phyloP scores from a whole-genome alignment of 2,888 invertebrate genomes.

The Argynnis bischoffii region DNA sequence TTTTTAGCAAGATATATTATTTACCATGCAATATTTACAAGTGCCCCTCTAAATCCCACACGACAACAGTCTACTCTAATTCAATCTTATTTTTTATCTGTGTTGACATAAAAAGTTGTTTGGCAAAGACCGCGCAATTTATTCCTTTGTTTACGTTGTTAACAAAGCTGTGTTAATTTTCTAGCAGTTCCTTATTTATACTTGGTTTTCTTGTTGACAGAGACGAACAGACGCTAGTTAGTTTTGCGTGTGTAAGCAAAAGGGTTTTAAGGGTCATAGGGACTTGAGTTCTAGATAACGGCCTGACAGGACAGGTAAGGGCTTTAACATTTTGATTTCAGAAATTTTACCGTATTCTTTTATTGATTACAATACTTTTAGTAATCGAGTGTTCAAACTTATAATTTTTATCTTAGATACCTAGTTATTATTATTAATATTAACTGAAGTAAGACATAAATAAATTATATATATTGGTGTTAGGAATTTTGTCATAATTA shows the following conservation, averaged over 20 bases:
- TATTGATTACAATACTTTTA: too few species aligned
- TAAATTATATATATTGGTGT: too few species aligned
- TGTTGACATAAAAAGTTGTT: slow-evolving; percentile 7
- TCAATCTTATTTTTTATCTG: slow-evolving; percentile 16
- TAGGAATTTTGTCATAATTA: too few species aligned
- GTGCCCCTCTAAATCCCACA: background rate
- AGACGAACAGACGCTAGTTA: slow-evolving; percentile 20
- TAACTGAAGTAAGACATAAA: too few species aligned
- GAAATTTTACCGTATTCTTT: background rate
- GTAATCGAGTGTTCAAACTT: too few species aligned
- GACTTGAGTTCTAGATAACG: slow-evolving; percentile 28
- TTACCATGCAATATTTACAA: background rate
- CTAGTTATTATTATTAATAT: too few species aligned
- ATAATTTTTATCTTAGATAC: too few species aligned
- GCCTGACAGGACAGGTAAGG: slow-evolving; percentile 30
- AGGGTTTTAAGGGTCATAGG: slow-evolving; percentile 32
- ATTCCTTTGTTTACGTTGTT: slow-evolving; percentile 15
- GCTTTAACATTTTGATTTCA: slow-evolving; percentile 4
- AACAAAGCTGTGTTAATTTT: slow-evolving; percentile 22
- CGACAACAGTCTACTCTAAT: slow-evolving; percentile 5
- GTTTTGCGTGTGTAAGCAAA: slow-evolving; percentile 26
- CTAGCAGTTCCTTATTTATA: slow-evolving; percentile 14
- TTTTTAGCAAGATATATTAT: background rate
- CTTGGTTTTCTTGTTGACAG: slow-evolving; percentile 20
- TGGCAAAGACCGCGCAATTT: slow-evolving; percentile 24